Evolutionary conservation across 2,888 invertebrate species (phyloP), one percentile per base, ranked within the genome.

Genomic region (Ephialtes manifestator): DNA sequence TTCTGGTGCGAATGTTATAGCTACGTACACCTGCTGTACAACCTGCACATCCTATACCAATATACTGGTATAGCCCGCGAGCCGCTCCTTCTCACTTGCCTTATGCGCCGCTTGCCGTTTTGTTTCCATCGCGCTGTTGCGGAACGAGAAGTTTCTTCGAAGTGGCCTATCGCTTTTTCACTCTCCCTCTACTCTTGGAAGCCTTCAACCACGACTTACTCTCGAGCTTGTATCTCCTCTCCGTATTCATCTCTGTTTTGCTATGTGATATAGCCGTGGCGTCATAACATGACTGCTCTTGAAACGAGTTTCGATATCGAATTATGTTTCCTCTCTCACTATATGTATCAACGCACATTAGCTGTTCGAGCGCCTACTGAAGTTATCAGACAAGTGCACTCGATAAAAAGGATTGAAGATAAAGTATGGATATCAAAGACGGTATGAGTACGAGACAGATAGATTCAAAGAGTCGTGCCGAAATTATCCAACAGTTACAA

Each of bases 1-100:
- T 67, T 65, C 48, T 70, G 65, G 75, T 53, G 63, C 60, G 53
- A 46, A 75, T 70, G 55, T 79, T 84, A 53, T 51, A 58, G 75
- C 76, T 53, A n/a, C n/a, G 60, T 75, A 68, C 84, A 81, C 80
- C 76, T 79, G 76, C 84, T 72, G 67, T 65, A 72, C 53, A 63
- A 70, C 46, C 18, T 74, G 74, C 58, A 74, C 74, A 43, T 43
- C 55, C 71, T 8, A 68, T 55, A 55, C 20, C 58, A 24, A n/a
- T 58, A 28, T 4, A 13, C 58, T 55, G 24, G n/a, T 31, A 35
- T 20, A 55, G 31, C 18, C 11, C 24, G 55, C 24, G n/a, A 43
- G 58, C 72, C 24, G 58, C 58, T 72, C 58, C 58, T 28, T 58
- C 13, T 58, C 53, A 39, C 53, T 55, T 53, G 74, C 68, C 81